A percentile compares a stretch with the other conserved stretches of the same genome.
Conservation (phyloP, 2,797 vertebrate species). For the Microhierax caerulescens region DNA sequence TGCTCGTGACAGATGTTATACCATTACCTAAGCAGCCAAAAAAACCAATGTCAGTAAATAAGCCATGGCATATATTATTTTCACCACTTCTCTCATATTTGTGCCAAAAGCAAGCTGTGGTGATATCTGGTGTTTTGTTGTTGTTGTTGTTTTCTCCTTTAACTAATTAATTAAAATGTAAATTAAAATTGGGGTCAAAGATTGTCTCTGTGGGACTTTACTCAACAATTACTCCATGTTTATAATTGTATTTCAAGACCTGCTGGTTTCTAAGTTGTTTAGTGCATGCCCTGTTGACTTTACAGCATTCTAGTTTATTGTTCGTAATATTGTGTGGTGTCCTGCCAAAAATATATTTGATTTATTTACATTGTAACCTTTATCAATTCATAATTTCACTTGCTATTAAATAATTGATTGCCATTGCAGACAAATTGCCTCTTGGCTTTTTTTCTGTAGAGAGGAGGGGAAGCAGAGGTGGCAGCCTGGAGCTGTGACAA, state of each 20-base stretch:
- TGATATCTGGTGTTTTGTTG: neutral
- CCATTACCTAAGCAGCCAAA: neutral
- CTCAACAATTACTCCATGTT: neutral
- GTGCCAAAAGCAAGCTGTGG: neutral
- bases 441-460: neutral
- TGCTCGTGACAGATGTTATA: neutral
- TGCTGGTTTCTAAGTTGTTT: neutral
- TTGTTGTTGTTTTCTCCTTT: neutral
- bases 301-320: neutral
- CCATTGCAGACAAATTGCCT: neutral
- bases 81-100: neutral
- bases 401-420: neutral
- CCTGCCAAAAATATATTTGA: neutral
- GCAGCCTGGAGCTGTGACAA: neutral
- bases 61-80: rapidly evolving
- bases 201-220: neutral
- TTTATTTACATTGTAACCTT: neutral
- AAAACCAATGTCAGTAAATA: neutral
- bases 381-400: neutral
- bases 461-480: neutral
- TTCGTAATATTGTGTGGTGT: neutral
- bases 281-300: neutral
- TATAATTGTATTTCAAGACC: neutral
- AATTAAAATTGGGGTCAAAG: neutral
- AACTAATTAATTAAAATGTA: neutral